Conservation (phyloP, 2,797 vertebrate genomes). For the Myotis daubentonii region DNA sequence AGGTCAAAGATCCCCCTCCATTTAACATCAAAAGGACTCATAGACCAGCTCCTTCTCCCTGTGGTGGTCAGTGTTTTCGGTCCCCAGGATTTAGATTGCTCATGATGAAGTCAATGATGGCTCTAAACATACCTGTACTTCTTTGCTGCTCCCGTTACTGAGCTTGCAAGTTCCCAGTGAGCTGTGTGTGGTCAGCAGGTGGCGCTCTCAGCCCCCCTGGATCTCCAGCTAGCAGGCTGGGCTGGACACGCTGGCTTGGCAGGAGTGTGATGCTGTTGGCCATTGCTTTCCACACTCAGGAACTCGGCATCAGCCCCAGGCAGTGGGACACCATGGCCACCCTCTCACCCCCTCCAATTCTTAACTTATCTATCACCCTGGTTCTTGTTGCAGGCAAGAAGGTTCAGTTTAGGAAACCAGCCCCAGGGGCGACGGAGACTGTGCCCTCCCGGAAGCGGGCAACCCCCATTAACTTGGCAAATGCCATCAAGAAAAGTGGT, state of each 20-base stretch:
- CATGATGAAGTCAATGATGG: neutral
- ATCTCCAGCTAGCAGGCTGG: neutral
- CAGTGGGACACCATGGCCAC: neutral
- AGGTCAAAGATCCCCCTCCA: neutral
- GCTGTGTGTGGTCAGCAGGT: neutral
- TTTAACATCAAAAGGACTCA: neutral
- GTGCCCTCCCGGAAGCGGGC: conserved; percentile 93
- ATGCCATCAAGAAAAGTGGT: conserved; percentile 88
- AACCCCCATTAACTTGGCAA: conserved; percentile 94
- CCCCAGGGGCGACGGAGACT: conserved; percentile 89
- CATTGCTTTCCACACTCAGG: neutral
- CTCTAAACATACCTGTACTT: neutral
- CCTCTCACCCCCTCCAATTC: neutral
- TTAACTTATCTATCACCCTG: neutral
- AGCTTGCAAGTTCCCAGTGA: neutral
- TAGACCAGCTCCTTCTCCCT: neutral
- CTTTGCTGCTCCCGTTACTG: neutral
- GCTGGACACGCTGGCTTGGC: neutral
- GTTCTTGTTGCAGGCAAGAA: conserved; percentile 90
- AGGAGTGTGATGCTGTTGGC: rapidly evolving
- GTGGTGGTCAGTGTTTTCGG: neutral
- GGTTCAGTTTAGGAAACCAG: conserved; percentile 96
- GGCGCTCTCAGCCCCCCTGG: neutral
- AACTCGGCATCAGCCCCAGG: neutral
- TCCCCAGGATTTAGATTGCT: neutral